Evolutionary conservation across 1,140 invertebrate species (phyloP).

Genomic region (Zeugodacus cucurbitae): DNA sequence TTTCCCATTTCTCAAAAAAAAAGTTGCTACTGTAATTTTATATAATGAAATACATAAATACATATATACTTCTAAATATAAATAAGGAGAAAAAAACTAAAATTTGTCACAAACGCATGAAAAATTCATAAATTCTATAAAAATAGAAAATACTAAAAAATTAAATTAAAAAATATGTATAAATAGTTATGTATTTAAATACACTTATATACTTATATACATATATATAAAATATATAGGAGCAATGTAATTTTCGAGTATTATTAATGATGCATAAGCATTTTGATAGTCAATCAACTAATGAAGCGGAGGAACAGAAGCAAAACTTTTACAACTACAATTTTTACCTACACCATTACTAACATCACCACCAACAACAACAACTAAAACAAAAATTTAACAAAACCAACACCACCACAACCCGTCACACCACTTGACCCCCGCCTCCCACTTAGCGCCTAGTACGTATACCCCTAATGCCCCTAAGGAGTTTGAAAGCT

Average conservation of each 20-base stretch:
- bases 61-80: not conserved
- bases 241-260: not conserved
- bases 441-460: not conserved
- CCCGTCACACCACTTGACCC: not conserved
- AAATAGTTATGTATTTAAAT: not conserved
- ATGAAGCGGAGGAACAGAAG: no score
- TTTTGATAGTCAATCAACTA: not conserved
- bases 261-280: not conserved
- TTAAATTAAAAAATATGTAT: not conserved
- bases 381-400: not conserved
- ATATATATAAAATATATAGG: not conserved
- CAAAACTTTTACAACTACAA: not conserved
- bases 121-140: not conserved
- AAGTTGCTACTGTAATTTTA: not conserved
- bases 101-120: not conserved
- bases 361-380: not conserved
- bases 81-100: not conserved
- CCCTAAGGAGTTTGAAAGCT: slow-evolving; percentile 35
- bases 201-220: not conserved
- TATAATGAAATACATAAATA: not conserved
- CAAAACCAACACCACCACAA: not conserved
- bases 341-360: not conserved
- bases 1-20: not conserved
- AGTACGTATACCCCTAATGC: slow-evolving; percentile 28
- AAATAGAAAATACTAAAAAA: not conserved